Conservation (phyloP, 2,888 invertebrate genomes). For the Pherbina coryleti region DNA sequence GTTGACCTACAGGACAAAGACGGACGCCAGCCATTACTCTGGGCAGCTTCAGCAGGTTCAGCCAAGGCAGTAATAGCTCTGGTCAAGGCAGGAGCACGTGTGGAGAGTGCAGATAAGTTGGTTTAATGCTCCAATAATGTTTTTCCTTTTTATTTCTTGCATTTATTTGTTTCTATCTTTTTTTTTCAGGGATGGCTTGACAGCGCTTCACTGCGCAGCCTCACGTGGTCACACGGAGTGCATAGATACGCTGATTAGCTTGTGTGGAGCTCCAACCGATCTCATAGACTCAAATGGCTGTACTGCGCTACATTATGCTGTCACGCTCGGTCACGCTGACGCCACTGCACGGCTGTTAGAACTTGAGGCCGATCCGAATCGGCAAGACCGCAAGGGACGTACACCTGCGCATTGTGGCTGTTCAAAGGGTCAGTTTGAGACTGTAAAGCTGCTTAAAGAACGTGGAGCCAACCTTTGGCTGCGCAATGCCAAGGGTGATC, state of each 20-base stretch:
- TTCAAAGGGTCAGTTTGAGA: slow-evolving; percentile 94
- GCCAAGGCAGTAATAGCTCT: slow-evolving; percentile 91
- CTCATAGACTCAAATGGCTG: slow-evolving; percentile 94
- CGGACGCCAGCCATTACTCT: slow-evolving; percentile 92
- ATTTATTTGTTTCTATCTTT: neutral
- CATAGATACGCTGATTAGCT: slow-evolving; percentile 86
- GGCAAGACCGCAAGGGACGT: slow-evolving; percentile 92
- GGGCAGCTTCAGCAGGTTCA: slow-evolving; percentile 98
- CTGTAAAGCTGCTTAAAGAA: slow-evolving; percentile 79
- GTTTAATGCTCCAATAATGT: slow-evolving; percentile 38
- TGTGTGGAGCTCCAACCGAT: slow-evolving; percentile 91
- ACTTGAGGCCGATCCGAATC: slow-evolving; percentile 90
- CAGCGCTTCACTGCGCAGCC: slow-evolving; percentile 96
- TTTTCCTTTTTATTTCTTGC: neutral
- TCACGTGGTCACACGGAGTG: slow-evolving; percentile 95
- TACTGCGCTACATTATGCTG: slow-evolving; percentile 96
- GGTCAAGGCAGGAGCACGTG: slow-evolving; percentile 87
- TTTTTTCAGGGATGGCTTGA: slow-evolving; percentile 85
- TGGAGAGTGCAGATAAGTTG: slow-evolving; percentile 84
- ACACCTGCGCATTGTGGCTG: slow-evolving; percentile 96
- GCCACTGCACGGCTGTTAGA: slow-evolving; percentile 90
- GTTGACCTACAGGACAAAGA: slow-evolving; percentile 92
- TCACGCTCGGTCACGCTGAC: slow-evolving; percentile 94
- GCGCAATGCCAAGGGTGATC: slow-evolving; percentile 92
- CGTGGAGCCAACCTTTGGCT: slow-evolving; percentile 92